Evolutionary conservation across 2,797 vertebrate genomes (phyloP).

Genomic region (Centroberyx gerrardi): DNA sequence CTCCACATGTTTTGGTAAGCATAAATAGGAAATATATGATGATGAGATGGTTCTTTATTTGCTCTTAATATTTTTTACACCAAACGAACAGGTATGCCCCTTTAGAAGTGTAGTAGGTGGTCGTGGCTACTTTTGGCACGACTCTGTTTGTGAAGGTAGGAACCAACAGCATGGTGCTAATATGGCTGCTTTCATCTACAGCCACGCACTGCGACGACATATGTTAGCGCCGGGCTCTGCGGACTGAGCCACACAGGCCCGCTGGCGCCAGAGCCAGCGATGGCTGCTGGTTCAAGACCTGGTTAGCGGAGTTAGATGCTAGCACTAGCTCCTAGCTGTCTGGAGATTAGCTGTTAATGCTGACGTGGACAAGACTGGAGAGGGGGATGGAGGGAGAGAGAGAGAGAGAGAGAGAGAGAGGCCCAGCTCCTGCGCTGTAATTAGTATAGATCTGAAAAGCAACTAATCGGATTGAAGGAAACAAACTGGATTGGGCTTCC

Average conservation of each 20-base stretch:
- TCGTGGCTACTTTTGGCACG: conserved; percentile 45
- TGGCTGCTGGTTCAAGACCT: conserved; percentile 59
- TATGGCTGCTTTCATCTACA: conserved; percentile 47
- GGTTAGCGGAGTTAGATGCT: conserved; percentile 53
- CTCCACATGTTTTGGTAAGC: neutral
- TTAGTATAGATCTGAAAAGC: conserved; percentile 87
- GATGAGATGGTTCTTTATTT: neutral
- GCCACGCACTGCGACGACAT: conserved; percentile 31
- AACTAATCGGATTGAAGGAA: conserved; percentile 86
- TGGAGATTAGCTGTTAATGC: conserved; percentile 82
- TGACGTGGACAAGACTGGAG: conserved; percentile 77
- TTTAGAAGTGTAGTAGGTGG: conserved; percentile 27
- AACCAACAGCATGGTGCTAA: conserved; percentile 47
- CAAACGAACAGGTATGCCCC: conserved; percentile 1
- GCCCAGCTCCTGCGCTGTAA: conserved; percentile 74
- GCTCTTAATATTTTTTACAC: neutral
- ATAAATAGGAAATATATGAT: neutral
- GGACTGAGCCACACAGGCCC: conserved; percentile 8
- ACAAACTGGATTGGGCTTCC: conserved; percentile 84
- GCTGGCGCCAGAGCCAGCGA: conserved; percentile 16
- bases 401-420: conserved; percentile 42
- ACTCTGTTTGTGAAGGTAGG: conserved; percentile 18
- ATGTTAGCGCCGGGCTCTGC: conserved; percentile 44
- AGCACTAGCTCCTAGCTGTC: conserved; percentile 48
- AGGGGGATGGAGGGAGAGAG: conserved; percentile 53